Evolutionary conservation across 2,113 vertebrate species (phyloP).

Genomic region (Callaeas wilsoni): DNA sequence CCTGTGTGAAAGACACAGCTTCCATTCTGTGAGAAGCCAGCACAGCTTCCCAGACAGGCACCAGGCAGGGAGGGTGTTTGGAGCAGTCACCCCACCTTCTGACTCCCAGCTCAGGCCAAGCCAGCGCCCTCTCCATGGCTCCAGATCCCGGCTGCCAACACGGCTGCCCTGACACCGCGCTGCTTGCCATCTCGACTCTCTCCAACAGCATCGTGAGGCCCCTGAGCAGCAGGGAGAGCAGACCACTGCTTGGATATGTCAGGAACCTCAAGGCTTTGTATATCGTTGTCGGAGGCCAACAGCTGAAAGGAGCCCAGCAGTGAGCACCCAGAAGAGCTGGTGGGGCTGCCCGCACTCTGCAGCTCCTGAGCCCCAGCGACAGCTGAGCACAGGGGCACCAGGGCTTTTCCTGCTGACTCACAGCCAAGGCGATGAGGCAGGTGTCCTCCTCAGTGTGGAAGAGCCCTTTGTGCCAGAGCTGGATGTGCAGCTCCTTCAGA

Average conservation of each 20-base stretch:
- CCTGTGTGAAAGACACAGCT: neutral
- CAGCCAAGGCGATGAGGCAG: neutral
- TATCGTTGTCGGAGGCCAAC: neutral
- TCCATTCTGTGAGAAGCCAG: neutral
- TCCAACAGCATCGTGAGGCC: rapidly evolving
- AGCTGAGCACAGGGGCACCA: neutral
- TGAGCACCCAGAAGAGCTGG: rapidly evolving
- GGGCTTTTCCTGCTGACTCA: neutral
- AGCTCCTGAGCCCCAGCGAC: neutral
- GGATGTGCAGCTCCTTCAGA: neutral
- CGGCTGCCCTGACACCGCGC: rapidly evolving
- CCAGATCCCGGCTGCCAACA: neutral
- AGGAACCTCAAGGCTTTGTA: neutral
- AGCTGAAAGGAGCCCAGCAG: neutral
- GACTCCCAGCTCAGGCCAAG: neutral
- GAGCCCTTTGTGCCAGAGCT: neutral
- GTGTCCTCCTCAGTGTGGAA: neutral
- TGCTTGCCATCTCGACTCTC: neutral
- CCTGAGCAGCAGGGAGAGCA: neutral
- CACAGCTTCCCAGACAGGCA: neutral
- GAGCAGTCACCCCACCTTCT: neutral
- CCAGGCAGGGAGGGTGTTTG: neutral
- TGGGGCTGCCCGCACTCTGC: rapidly evolving
- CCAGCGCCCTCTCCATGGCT: too few relatives aligned
- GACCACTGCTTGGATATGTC: neutral